phyloP scores from a whole-genome alignment of 2,113 vertebrate species.

The Eolophus roseicapilla region DNA sequence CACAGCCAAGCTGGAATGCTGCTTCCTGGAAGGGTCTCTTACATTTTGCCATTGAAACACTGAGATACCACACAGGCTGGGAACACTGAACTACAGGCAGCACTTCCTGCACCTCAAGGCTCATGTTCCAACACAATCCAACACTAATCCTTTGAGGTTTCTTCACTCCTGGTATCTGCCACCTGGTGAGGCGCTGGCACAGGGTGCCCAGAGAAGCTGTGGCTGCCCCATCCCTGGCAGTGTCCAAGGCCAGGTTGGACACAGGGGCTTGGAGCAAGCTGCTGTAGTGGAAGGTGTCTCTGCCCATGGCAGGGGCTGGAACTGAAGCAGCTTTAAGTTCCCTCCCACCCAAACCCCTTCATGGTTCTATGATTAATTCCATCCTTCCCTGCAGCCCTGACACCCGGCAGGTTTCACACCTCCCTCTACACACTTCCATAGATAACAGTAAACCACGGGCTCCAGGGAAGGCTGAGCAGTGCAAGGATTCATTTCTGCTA shows the following conservation, averaged over 20 bases:
- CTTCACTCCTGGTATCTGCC: not conserved
- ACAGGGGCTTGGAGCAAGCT: not conserved
- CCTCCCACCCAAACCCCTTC: not conserved
- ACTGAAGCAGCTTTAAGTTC: not conserved
- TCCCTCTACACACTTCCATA: not conserved
- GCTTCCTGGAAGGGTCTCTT: not conserved
- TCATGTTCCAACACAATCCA: not conserved
- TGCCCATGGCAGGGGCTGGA: not conserved
- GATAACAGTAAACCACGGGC: not conserved
- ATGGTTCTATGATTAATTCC: not conserved
- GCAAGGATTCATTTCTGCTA: not conserved
- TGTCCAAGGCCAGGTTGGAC: not conserved
- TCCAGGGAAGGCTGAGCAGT: not conserved
- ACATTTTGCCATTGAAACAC: not conserved
- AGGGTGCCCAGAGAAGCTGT: not conserved
- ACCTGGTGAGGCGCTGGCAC: not conserved
- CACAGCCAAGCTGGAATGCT: no score
- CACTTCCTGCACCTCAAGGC: not conserved
- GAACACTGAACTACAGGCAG: not conserved
- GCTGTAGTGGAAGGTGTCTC: not conserved
- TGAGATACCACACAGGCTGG: no score
- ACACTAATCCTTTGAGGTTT: not conserved
- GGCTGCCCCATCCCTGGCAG: not conserved
- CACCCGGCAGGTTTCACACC: rapidly evolving
- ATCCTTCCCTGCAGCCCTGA: not conserved